A percentile compares a stretch with the other conserved stretches of the same genome.
phyloP scores from a whole-genome alignment of 2,888 invertebrate species.

The Eilema depressum region DNA sequence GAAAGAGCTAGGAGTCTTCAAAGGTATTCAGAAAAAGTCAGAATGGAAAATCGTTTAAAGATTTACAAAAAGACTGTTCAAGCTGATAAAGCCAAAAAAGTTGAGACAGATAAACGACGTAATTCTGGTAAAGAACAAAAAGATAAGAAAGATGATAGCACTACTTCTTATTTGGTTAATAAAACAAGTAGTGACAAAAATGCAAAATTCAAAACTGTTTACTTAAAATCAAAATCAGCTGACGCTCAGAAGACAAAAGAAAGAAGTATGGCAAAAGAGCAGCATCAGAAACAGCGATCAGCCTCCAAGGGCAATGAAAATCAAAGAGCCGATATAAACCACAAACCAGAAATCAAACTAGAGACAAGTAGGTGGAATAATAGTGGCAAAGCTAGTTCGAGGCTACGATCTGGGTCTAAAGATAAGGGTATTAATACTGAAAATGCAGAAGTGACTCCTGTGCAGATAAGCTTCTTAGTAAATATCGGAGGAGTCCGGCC shows the following conservation, averaged over 20 bases:
- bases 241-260: constrained; percentile 52
- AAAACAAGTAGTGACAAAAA: constrained; percentile 61
- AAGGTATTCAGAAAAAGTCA: constrained; percentile 81
- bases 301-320: constrained; percentile 21
- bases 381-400: constrained; percentile 33
- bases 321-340: constrained; percentile 31
- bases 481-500: constrained; percentile 72
- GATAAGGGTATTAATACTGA: constrained; percentile 63
- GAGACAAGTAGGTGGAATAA: constrained; percentile 10
- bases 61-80: constrained; percentile 76
- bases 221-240: constrained; percentile 65
- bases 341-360: constrained; percentile 33
- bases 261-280: constrained; percentile 32
- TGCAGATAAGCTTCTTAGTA: constrained; percentile 77
- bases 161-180: constrained; percentile 72
- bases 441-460: constrained; percentile 58
- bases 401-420: constrained; percentile 58
- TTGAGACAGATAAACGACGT: constrained; percentile 51
- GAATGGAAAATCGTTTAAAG: constrained; percentile 79
- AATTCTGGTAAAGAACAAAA: constrained; percentile 48
- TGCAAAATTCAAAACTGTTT: constrained; percentile 53
- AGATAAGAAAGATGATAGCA: constrained; percentile 45
- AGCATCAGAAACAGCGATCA: constrained; percentile 37
- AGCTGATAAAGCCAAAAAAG: constrained; percentile 62
- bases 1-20: constrained; percentile 82